A percentile compares a stretch with the other conserved stretches of the same genome.
Conservation (phyloP, 2,113 vertebrate species). For the Calidris pugnax region DNA sequence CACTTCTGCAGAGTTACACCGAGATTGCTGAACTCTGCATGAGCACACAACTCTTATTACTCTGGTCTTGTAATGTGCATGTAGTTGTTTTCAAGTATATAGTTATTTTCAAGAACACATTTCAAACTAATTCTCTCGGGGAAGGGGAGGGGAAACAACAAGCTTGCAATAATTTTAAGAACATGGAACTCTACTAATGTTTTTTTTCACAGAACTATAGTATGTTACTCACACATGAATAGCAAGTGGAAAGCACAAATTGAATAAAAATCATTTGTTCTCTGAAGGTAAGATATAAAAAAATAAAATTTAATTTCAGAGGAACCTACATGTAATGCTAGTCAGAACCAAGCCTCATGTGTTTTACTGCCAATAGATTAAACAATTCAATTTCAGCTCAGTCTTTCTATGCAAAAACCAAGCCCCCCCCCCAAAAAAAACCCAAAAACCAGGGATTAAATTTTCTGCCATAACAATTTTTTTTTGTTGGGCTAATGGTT, state of each 20-base stretch:
- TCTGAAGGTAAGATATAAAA: not conserved
- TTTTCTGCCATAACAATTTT: not conserved
- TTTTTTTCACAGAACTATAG: not conserved
- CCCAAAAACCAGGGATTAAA: not conserved
- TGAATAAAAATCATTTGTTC: not conserved
- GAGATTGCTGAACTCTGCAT: not conserved
- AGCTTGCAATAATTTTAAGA: not conserved
- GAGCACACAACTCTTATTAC: not conserved
- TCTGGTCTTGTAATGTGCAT: too few relatives aligned
- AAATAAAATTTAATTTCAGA: slow-evolving; percentile 2
- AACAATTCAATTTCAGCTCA: not conserved
- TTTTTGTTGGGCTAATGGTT: not conserved
- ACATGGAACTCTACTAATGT: not conserved
- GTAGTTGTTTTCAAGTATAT: not conserved
- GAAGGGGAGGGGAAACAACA: not conserved
- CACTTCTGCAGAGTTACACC: not conserved
- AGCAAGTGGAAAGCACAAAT: not conserved
- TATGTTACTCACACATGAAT: not conserved
- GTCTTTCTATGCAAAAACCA: not conserved
- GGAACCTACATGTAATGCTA: not conserved
- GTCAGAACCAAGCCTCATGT: not conserved
- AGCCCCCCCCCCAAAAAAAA: not conserved
- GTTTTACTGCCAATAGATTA: not conserved
- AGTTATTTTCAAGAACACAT: not conserved
- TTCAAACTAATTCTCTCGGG: not conserved